phyloP scores from a whole-genome alignment of 1,140 invertebrate genomes.

The Trypoxylus dichotomus region DNA sequence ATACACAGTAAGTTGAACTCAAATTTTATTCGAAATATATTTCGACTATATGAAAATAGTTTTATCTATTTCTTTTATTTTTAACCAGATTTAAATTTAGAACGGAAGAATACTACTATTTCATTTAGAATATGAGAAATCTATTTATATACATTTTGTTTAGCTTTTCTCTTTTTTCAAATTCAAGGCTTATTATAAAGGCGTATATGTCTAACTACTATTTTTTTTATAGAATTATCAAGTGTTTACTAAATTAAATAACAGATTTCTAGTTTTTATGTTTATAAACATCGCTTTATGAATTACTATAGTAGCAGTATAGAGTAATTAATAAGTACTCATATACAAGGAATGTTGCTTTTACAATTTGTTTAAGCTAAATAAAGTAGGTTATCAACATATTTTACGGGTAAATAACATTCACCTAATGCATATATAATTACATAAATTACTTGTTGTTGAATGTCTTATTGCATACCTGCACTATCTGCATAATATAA shows the following conservation, averaged over 20 bases:
- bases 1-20: slow-evolving; percentile 3
- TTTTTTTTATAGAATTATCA: too few species aligned
- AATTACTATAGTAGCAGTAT: too few species aligned
- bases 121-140: not conserved
- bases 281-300: too few species aligned
- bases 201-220: too few species aligned
- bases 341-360: not conserved
- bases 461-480: not conserved
- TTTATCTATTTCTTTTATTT: not conserved
- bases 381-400: not conserved
- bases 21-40: not conserved
- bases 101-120: not conserved
- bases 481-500: too few species aligned
- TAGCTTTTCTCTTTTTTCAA: not conserved
- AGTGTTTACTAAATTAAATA: too few species aligned
- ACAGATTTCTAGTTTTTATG: too few species aligned
- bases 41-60: not conserved
- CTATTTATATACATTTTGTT: not conserved
- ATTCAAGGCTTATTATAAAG: not conserved
- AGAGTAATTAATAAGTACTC: too few species aligned
- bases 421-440: slow-evolving; percentile 9
- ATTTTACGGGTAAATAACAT: not conserved
- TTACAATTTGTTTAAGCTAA: not conserved
- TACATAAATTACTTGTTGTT: not conserved
- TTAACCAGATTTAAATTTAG: not conserved